These are phyloP conservation scores for Nyctalus aviator DNA, from an alignment of 2,797 vertebrate species.

Conservation along the genomic window DNA sequence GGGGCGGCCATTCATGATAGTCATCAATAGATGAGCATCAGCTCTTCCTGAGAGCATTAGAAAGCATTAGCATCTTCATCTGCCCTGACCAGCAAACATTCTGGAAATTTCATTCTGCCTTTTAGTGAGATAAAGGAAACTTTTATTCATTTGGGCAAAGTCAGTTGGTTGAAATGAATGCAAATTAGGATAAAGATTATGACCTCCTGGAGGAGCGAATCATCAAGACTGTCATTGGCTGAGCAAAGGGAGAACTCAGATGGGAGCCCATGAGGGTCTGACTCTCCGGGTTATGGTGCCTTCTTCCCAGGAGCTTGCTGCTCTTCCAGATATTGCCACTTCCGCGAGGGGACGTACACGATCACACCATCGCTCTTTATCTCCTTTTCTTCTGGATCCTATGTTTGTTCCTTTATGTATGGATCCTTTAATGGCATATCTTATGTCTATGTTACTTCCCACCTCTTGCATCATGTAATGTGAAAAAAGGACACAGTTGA, in stretches of 20 bases:
- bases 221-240: background rate
- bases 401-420: background rate
- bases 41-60: too few species aligned
- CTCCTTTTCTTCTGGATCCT: background rate
- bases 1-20: too few species aligned
- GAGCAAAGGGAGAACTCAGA: background rate
- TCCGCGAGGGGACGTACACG: fast-evolving
- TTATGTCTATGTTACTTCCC: background rate
- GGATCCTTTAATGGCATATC: background rate
- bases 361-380: fast-evolving
- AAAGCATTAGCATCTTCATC: too few species aligned
- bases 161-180: too few species aligned
- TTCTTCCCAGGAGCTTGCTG: background rate
- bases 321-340: background rate
- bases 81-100: too few species aligned
- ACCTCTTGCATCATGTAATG: background rate
- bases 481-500: background rate
- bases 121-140: too few species aligned
- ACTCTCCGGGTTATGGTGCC: background rate
- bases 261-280: background rate
- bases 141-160: too few species aligned
- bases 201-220: too few species aligned
- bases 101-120: too few species aligned
- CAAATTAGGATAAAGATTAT: too few species aligned
- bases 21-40: too few species aligned